Base-by-base conservation (phyloP, 2,113 vertebrate genomes). In the Chaenocephalus aceratus region DNA sequence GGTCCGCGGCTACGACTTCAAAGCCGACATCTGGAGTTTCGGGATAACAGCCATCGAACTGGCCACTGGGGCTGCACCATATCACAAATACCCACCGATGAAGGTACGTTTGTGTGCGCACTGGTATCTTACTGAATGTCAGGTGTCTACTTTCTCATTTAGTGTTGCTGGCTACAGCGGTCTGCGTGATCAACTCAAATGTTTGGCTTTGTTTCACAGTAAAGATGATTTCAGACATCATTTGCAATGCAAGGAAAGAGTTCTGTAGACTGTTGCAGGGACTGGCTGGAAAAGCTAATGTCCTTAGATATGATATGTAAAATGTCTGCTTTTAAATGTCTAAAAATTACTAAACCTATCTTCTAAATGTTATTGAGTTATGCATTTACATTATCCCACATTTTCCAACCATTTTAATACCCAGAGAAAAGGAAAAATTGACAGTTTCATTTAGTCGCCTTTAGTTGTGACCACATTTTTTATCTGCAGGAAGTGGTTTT, bases 11-110 rank as follows among this genome's bases (percentile, higher is more conserved):
- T 99, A 99, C 10, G 98, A 99, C 91, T 99, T 98, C 92, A 99
- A 99, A 94, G 98, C 98, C 30, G 98, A 99, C 89, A 99, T 99
- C 89, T 99, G 98, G 98, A 99, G 98, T 93, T 99, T 99, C 88
- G 98, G 97, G n/a, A 99, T 99, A 88, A 99, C 98, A 10, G 98
- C 98, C 41, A 99, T 99, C 2, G 98, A 99, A 84, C 89, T 99
- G 80, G 98, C 98, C 44, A 99, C 97, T 0, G 98, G 98, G 52
- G 97, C 98, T 6, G 98, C 98, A 73, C 98, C 98, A 34, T 99
- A 99, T 85, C 98, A 99, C 91, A 99, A 99, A 92, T 99, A 98
- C 61, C 98, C 98, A 0, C 98, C 98, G 0, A 99, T 99, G 98
- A 99, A 99, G 96, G 98, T 98, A 77, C 82, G 34, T 26, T 2